These are phyloP conservation scores for Symphodus melops DNA, from an alignment of 2,113 vertebrate species.

Conservation along the genomic window DNA sequence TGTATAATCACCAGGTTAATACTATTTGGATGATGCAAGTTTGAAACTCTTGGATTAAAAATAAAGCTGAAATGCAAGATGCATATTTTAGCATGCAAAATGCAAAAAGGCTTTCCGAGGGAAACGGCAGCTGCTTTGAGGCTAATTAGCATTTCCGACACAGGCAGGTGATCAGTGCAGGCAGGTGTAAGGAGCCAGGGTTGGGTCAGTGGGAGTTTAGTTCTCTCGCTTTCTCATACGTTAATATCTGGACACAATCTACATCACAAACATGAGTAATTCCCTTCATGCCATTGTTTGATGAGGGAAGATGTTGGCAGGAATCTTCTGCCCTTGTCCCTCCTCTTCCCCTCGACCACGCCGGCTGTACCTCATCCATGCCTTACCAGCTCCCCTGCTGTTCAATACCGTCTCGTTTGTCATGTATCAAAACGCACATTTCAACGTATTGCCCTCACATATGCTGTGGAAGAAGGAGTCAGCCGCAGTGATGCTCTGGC, in stretches of 20 bases:
- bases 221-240: neutral
- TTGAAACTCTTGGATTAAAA: constrained; percentile 84
- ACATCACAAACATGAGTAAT: constrained; percentile 51
- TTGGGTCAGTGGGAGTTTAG: constrained; percentile 47
- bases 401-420: constrained; percentile 90
- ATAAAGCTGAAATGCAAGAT: constrained; percentile 74
- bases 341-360: constrained; percentile 52
- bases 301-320: constrained; percentile 85
- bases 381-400: constrained; percentile 74
- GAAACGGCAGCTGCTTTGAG: constrained; percentile 51
- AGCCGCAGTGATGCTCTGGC: constrained; percentile 87
- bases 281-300: constrained; percentile 81
- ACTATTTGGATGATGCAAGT: constrained; percentile 80
- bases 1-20: constrained; percentile 82
- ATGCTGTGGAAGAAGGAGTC: constrained; percentile 71
- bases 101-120: constrained; percentile 63
- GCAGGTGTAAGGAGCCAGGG: constrained; percentile 30
- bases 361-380: constrained; percentile 54
- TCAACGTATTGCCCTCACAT: constrained; percentile 87
- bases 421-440: constrained; percentile 87
- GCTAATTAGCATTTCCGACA: constrained; percentile 73
- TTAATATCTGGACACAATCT: neutral
- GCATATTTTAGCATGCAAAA: constrained; percentile 79
- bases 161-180: constrained; percentile 47
- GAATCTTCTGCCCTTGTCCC: constrained; percentile 76